phyloP scores from a whole-genome alignment of 2,888 invertebrate genomes.

The Diarsia rubi region DNA sequence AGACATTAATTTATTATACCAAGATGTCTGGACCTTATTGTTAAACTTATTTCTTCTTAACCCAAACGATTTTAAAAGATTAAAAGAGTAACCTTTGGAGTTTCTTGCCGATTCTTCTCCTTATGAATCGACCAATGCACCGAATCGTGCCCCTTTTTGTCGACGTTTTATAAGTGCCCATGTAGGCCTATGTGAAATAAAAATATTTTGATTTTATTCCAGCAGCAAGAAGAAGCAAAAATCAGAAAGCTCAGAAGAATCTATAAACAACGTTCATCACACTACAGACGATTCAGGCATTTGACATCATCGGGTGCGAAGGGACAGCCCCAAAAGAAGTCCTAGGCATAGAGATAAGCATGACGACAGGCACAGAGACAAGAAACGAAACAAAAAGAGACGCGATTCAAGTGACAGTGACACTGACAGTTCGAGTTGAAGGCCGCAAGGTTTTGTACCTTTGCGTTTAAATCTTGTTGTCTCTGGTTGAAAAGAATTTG shows the following conservation, averaged over 20 bases:
- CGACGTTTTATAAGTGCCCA: too few species aligned
- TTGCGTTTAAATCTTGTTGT: conserved; percentile 61
- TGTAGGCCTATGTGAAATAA: too few species aligned
- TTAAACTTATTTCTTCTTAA: too few species aligned
- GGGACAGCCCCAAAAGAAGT: conserved; percentile 81
- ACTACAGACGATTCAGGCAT: conserved; percentile 89
- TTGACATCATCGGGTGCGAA: conserved; percentile 88
- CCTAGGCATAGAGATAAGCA: conserved; percentile 74
- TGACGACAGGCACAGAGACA: conserved; percentile 68
- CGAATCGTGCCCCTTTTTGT: too few species aligned
- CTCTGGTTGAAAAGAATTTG: conserved; percentile 55
- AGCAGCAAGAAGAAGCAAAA: conserved; percentile 84
- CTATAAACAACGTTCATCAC: conserved; percentile 86
- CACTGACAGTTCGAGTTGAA: conserved; percentile 86
- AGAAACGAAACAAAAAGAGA: conserved; percentile 78
- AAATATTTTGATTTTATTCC: too few species aligned
- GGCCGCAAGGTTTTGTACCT: conserved; percentile 38
- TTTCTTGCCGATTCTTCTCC: too few species aligned
- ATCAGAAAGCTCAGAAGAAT: conserved; percentile 85
- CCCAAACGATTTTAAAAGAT: too few species aligned
- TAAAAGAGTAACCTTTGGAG: too few species aligned
- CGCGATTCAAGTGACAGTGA: conserved; percentile 79
- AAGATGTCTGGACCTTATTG: too few species aligned
- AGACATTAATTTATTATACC: too few species aligned
- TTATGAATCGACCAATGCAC: too few species aligned